A percentile compares a stretch with the other conserved stretches of the same genome.
These are phyloP conservation scores for Sitta carolinensis DNA, from an alignment of 2,797 vertebrate species.

Conservation along the genomic window DNA sequence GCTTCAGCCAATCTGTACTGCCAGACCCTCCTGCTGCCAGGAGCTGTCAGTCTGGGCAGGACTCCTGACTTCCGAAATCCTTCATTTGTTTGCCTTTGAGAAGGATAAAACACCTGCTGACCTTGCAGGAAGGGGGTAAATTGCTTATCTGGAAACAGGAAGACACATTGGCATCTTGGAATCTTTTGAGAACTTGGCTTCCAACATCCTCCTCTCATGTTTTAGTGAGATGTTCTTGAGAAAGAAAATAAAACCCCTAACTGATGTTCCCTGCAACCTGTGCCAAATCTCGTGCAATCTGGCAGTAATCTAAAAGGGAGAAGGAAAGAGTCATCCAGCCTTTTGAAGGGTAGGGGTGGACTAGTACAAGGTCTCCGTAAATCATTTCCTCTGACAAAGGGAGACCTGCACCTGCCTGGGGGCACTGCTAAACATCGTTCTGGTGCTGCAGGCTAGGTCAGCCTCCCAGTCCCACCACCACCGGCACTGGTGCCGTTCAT, in stretches of 20 bases:
- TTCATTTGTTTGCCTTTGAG: slow-evolving; percentile 23
- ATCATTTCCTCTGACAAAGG: background rate
- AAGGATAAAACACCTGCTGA: background rate
- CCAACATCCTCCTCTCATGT: fast-evolving
- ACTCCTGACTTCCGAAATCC: background rate
- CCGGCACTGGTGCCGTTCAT: fast-evolving
- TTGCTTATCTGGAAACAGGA: background rate
- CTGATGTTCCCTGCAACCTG: background rate
- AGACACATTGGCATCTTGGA: background rate
- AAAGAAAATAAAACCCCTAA: background rate
- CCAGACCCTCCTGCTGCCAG: background rate
- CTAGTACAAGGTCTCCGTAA: background rate
- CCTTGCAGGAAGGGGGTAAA: slow-evolving; percentile 2
- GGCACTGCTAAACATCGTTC: fast-evolving
- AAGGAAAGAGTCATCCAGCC: background rate
- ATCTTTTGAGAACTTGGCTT: background rate
- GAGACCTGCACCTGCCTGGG: background rate
- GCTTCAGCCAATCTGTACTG: background rate
- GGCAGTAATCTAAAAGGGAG: background rate
- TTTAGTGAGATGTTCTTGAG: background rate
- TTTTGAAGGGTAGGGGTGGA: background rate
- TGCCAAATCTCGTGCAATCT: background rate
- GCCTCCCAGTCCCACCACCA: background rate
- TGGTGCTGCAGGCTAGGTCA: background rate
- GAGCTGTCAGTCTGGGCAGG: background rate